These are phyloP conservation scores for Trematomus loennbergii DNA, from an alignment of 2,113 vertebrate genomes.

Conservation along the genomic window DNA sequence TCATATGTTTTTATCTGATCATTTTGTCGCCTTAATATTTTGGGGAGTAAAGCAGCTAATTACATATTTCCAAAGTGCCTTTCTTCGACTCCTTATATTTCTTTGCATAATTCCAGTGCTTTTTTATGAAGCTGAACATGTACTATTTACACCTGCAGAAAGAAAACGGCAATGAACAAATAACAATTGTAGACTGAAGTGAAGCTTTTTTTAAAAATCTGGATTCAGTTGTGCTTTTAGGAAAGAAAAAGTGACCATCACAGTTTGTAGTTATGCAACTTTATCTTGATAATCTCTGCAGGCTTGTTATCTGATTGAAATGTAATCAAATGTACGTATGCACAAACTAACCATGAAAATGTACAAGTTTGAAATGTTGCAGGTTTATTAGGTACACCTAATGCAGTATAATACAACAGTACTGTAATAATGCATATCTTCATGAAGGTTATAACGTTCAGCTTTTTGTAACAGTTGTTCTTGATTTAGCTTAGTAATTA, in stretches of 20 bases:
- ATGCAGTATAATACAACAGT: not conserved
- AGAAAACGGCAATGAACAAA: not conserved
- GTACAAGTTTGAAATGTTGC: not conserved
- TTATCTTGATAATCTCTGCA: constrained; percentile 16
- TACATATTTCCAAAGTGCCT: not conserved
- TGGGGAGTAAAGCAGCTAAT: not conserved
- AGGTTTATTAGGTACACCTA: not conserved
- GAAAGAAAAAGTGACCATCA: not conserved
- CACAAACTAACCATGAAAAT: constrained; percentile 5
- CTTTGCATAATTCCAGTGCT: not conserved
- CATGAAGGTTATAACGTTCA: no score
- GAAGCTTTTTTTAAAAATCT: not conserved
- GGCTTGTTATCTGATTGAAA: not conserved
- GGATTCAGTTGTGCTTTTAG: not conserved
- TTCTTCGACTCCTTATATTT: not conserved
- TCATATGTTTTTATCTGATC: not conserved
- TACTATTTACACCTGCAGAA: not conserved
- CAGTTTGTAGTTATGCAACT: not conserved
- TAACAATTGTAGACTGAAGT: not conserved
- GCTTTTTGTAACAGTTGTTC: no score
- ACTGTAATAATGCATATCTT: not conserved
- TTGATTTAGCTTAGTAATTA: not conserved
- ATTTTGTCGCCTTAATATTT: not conserved
- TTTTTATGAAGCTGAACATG: not conserved
- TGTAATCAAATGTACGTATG: not conserved